phyloP scores from a whole-genome alignment of 2,797 vertebrate genomes.

The Hyperoplus immaculatus region DNA sequence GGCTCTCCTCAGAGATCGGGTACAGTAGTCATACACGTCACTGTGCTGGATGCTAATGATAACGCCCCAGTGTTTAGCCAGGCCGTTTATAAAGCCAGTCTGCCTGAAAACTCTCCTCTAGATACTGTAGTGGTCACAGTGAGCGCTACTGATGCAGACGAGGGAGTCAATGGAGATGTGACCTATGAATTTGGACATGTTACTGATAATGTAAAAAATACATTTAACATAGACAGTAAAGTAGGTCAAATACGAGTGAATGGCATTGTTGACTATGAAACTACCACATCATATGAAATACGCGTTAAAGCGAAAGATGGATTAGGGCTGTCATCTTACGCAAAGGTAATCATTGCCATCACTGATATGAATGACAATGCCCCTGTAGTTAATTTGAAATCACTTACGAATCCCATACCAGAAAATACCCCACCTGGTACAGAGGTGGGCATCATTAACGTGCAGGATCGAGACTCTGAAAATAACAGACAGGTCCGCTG shows the following conservation, averaged over 20 bases:
- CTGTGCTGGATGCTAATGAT: conserved; percentile 81
- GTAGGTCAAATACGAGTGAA: no score
- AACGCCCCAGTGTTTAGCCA: conserved; percentile 67
- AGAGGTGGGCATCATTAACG: no score
- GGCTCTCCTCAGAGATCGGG: conserved; percentile 75
- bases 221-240: conserved; percentile 67
- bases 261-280: no score
- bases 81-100: conserved; percentile 54
- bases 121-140: conserved; percentile 59
- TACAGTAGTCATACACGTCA: conserved; percentile 65
- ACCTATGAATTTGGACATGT: conserved; percentile 51
- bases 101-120: conserved; percentile 70
- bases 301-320: no score
- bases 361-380: conserved; percentile 76
- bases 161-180: conserved; percentile 26
- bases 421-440: no score
- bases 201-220: conserved; percentile 52
- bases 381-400: conserved; percentile 62
- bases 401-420: conserved; percentile 49
- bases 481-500: no score
- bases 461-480: no score
- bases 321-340: conserved; percentile 38
- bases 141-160: conserved; percentile 23
- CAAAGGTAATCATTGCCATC: conserved; percentile 63
- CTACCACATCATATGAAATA: no score